Percentiles rank a stretch among this genome's conserved stretches.
These are phyloP conservation scores for Zaprionus nigranus DNA, from an alignment of 1,140 invertebrate genomes.

Conservation along the genomic window DNA sequence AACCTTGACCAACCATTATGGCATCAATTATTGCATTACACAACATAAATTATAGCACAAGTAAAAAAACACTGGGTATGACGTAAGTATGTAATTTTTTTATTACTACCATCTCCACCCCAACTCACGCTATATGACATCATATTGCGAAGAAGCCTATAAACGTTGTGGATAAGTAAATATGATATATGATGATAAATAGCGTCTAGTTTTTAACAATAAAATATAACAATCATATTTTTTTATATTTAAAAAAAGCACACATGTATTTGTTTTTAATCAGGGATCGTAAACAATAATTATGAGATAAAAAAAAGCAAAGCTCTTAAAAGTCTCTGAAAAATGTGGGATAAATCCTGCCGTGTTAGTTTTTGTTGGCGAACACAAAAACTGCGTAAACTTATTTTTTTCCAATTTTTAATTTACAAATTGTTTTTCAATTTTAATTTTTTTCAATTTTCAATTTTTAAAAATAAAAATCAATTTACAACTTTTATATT, in stretches of 20 bases:
- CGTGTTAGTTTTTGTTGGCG: too few relatives aligned
- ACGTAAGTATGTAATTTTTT: constrained; percentile 1
- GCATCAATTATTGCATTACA: constrained; percentile 6
- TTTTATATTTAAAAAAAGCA: not conserved
- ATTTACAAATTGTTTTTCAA: too few relatives aligned
- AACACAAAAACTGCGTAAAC: too few relatives aligned
- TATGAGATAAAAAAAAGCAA: too few relatives aligned
- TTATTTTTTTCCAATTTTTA: too few relatives aligned
- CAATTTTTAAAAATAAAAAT: too few relatives aligned
- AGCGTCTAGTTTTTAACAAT: not conserved
- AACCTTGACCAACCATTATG: not conserved
- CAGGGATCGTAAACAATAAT: too few relatives aligned
- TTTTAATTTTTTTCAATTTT: too few relatives aligned
- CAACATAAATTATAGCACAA: not conserved
- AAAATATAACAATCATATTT: too few relatives aligned
- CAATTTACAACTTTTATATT: too few relatives aligned
- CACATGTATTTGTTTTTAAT: not conserved
- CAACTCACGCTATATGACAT: not conserved
- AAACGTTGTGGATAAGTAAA: not conserved
- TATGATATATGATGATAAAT: constrained; percentile 6
- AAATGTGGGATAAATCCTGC: too few relatives aligned
- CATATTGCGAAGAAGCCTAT: not conserved
- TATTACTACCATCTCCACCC: not conserved
- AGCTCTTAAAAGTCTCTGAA: too few relatives aligned
- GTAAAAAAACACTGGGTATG: not conserved